Evolutionary conservation across 2,797 vertebrate species (phyloP).

Genomic region (Cichlasoma orientale): DNA sequence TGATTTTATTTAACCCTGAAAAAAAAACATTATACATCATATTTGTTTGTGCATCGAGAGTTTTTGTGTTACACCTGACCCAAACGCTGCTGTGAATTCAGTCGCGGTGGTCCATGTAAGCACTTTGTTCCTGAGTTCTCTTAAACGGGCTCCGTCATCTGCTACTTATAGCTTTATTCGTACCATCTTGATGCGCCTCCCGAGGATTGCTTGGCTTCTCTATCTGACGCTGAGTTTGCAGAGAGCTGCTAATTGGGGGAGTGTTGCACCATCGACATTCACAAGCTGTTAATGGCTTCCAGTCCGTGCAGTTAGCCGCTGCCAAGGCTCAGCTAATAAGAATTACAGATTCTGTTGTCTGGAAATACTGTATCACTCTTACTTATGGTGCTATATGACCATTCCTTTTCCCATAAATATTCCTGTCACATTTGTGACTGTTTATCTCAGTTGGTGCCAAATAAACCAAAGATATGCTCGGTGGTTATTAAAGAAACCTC

Average conservation of each 20-base stretch:
- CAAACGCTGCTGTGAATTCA: neutral
- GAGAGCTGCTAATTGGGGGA: slow-evolving; percentile 63
- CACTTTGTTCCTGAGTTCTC: slow-evolving; percentile 30
- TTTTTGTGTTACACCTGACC: neutral
- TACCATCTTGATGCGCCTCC: slow-evolving; percentile 49
- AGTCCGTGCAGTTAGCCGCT: slow-evolving; percentile 47
- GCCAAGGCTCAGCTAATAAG: slow-evolving; percentile 48
- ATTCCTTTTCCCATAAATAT: neutral
- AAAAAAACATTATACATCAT: neutral
- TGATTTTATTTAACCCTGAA: neutral
- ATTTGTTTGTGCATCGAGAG: neutral
- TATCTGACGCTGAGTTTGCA: slow-evolving; percentile 45
- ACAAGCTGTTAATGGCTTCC: slow-evolving; percentile 78
- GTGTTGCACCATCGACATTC: slow-evolving; percentile 66
- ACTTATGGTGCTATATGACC: neutral
- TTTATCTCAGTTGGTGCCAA: slow-evolving; percentile 43
- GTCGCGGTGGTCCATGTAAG: slow-evolving; percentile 30
- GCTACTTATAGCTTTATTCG: slow-evolving; percentile 40
- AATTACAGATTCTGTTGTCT: slow-evolving; percentile 34
- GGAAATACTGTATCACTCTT: slow-evolving; percentile 12
- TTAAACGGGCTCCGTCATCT: slow-evolving; percentile 38
- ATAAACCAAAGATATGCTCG: slow-evolving; percentile 43
- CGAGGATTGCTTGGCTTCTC: slow-evolving; percentile 46
- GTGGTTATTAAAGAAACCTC: slow-evolving; percentile 38
- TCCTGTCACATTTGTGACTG: slow-evolving; percentile 29